Evolutionary conservation across 2,888 invertebrate genomes (phyloP).

Genomic region (Drosophila tripunctata): DNA sequence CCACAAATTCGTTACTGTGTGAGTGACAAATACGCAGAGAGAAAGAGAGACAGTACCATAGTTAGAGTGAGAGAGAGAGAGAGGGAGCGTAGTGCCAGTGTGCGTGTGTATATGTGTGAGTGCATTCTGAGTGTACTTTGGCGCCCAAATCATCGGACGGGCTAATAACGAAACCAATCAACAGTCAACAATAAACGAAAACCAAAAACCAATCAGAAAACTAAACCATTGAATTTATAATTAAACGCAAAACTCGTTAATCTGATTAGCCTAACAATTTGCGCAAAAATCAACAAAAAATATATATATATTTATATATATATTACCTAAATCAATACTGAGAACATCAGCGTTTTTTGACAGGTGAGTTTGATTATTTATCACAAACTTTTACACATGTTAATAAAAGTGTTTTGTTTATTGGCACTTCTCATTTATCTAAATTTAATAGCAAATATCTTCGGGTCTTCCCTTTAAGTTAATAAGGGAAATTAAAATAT

Average conservation of each 20-base stretch:
- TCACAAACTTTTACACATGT: no score
- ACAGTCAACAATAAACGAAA: constrained; percentile 31
- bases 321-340: constrained; percentile 13
- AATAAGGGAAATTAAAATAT: no score
- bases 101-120: constrained; percentile 1
- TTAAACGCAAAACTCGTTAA: constrained; percentile 41
- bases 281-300: constrained; percentile 17
- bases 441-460: no score
- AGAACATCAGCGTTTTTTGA: constrained; percentile 12
- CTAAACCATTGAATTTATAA: constrained; percentile 54
- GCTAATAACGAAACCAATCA: constrained; percentile 48
- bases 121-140: constrained; percentile 65
- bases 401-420: no score
- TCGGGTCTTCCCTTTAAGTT: no score
- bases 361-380: constrained; percentile 37
- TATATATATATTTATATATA: constrained; percentile 23
- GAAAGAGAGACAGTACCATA: background rate
- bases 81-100: constrained; percentile 4
- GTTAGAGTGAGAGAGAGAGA: constrained; percentile 2
- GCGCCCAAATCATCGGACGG: constrained; percentile 55
- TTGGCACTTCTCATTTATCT: no score
- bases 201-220: constrained; percentile 50
- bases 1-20: background rate
- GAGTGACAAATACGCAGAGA: background rate
- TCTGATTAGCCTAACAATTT: constrained; percentile 38